Base-by-base conservation (phyloP, 2,888 invertebrate species). In the Geophilus truncorum region DNA sequence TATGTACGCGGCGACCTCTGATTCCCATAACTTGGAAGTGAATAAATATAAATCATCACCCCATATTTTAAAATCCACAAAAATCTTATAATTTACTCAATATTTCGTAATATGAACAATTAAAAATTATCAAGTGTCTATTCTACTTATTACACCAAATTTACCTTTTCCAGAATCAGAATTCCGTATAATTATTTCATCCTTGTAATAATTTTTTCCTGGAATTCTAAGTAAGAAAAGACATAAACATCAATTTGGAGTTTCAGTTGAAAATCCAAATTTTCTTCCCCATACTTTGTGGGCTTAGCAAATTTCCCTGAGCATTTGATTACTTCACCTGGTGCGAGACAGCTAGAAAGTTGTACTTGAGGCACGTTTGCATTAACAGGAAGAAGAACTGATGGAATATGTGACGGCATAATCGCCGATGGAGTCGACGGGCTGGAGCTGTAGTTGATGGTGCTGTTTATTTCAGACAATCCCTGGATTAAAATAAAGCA, bases 1-100 rank as follows among this genome's bases (percentile, higher is more conserved):
- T 95, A 91, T 97, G 97, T 89, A 97, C 96, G 89, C 97, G 92
- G 87, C 97, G 92, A 88, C 97, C 97, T 91, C 96, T 96, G 92
- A 97, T 96, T 91, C 97, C 97, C 97, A 97, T 97, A 91, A 97
- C 97, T 97, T 87, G 70, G 9, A 34, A 25, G 45, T 36, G 40
- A 25, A 28, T 21, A 32, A 77, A 36, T 15, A 77, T 12, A 36
- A 7, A 77, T 40, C 32, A 77, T 32, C 34, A 15, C 25, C 75
- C 28, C 30, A 21, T 10, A 10, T n/a, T n/a, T n/a, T 10, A 32
- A 80, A 80, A n/a, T n/a, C n/a, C n/a, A n/a, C n/a, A n/a, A n/a
- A n/a, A n/a, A n/a, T n/a, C n/a, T n/a, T n/a, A n/a, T n/a, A n/a
- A n/a, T n/a, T n/a, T n/a, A n/a, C n/a, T n/a, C n/a, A n/a, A n/a